Conservation (phyloP, 2,888 invertebrate species). For the Chironomus riparius region DNA sequence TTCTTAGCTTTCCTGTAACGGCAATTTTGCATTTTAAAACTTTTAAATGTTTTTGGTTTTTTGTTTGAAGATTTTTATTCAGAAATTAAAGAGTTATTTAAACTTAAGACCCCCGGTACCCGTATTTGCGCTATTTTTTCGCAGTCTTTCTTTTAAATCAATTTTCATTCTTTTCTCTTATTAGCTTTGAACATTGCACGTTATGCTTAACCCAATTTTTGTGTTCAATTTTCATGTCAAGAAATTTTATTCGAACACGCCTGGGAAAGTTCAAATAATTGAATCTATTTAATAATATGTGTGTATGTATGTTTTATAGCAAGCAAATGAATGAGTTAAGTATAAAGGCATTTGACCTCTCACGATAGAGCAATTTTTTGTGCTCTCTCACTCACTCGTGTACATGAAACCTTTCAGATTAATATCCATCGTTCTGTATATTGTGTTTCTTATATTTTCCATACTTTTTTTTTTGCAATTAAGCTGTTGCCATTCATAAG, state of each 20-base stretch:
- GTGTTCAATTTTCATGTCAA: slow-evolving; percentile 24
- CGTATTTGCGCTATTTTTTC: too few relatives aligned
- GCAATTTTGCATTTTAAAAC: too few relatives aligned
- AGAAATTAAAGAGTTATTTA: too few relatives aligned
- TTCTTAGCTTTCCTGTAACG: too few relatives aligned
- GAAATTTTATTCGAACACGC: neutral
- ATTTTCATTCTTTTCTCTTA: too few relatives aligned
- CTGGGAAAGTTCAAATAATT: slow-evolving; percentile 17
- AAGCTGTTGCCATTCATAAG: neutral
- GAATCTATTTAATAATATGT: neutral
- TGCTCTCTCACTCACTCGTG: neutral
- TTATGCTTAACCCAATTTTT: slow-evolving; percentile 19
- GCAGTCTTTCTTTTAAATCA: too few relatives aligned
- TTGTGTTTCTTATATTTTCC: neutral
- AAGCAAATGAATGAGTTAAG: neutral
- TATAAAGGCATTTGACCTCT: slow-evolving; percentile 19
- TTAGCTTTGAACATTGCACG: neutral
- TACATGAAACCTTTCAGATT: neutral
- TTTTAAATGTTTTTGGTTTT: too few relatives aligned
- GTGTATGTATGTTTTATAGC: neutral
- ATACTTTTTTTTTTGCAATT: neutral
- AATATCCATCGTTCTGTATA: neutral
- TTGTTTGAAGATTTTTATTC: too few relatives aligned
- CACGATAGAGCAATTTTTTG: slow-evolving; percentile 10
- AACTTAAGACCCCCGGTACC: too few relatives aligned